Evolutionary conservation across 2,888 invertebrate species (phyloP).

Genomic region (Ptychoptera albimana): DNA sequence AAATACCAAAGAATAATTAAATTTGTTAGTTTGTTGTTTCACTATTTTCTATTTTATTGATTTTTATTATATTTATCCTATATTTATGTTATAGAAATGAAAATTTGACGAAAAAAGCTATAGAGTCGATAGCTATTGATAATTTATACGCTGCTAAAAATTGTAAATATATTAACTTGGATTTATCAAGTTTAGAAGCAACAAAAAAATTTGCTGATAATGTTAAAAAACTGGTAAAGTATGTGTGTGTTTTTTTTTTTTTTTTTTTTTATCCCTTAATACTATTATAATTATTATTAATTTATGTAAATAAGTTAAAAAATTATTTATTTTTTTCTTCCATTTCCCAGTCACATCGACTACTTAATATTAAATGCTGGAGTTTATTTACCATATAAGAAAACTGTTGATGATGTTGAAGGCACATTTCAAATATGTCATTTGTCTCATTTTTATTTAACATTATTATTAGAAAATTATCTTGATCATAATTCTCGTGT

Average conservation of each 20-base stretch:
- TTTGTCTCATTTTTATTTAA: slow-evolving; percentile 65
- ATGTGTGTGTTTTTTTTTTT: too few relatives aligned
- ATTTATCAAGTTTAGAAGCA: slow-evolving; percentile 50
- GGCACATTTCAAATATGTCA: slow-evolving; percentile 77
- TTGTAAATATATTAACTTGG: slow-evolving; percentile 46
- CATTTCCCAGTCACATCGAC: slow-evolving; percentile 42
- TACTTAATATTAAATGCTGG: slow-evolving; percentile 71
- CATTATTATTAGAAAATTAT: slow-evolving; percentile 52
- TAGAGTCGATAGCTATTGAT: slow-evolving; percentile 51
- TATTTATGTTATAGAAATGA: slow-evolving; percentile 40
- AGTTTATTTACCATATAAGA: slow-evolving; percentile 53
- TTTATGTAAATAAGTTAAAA: too few relatives aligned
- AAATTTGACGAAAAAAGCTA: slow-evolving; percentile 50
- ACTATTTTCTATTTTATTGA: too few relatives aligned
- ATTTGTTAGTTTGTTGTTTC: background rate
- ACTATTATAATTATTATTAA: background rate
- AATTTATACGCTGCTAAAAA: slow-evolving; percentile 44
- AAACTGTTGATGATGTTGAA: slow-evolving; percentile 62
- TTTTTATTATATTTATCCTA: too few relatives aligned
- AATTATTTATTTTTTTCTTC: slow-evolving; percentile 4
- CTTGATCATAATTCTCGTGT: slow-evolving; percentile 55
- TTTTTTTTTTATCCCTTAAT: too few relatives aligned
- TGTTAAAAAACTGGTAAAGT: slow-evolving; percentile 35
- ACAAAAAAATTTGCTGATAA: slow-evolving; percentile 48
- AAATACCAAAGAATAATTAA: background rate